A percentile compares a stretch with the other conserved stretches of the same genome.
Evolutionary conservation across 2,113 vertebrate species (phyloP).

Genomic region (Bubo bubo): DNA sequence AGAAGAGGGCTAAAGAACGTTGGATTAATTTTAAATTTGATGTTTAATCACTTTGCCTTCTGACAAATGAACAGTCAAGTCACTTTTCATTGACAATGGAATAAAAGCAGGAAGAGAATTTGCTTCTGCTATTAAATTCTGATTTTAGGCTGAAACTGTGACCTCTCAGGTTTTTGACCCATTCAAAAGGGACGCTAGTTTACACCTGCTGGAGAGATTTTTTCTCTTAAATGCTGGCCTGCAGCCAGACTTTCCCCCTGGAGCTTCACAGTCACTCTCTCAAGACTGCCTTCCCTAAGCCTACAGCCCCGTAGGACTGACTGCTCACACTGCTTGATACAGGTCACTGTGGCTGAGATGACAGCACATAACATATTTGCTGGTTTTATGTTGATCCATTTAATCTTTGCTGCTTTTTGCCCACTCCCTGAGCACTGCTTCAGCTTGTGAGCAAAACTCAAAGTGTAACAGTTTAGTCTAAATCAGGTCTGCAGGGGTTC

Average conservation of each 20-base stretch:
- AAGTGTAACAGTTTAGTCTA: neutral
- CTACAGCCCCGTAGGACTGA: rapidly evolving
- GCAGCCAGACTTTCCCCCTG: neutral
- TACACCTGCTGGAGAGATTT: neutral
- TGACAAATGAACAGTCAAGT: neutral
- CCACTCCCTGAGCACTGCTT: neutral
- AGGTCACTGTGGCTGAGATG: neutral
- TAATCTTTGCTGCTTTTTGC: neutral
- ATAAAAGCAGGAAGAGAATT: neutral
- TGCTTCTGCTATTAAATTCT: neutral
- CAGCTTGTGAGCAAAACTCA: neutral
- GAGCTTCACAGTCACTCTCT: neutral
- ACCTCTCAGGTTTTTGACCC: neutral
- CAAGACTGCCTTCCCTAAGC: neutral
- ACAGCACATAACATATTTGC: neutral
- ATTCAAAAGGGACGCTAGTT: neutral
- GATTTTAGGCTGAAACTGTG: neutral
- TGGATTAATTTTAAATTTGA: neutral
- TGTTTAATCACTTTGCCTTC: neutral
- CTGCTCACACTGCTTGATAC: neutral
- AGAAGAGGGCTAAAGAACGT: neutral
- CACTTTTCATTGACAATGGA: neutral
- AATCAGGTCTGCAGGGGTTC: neutral
- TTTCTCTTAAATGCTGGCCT: neutral
- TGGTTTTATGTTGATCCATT: neutral